Conservation (phyloP, 2,888 invertebrate genomes). For the Dicranocentrus wangi region DNA sequence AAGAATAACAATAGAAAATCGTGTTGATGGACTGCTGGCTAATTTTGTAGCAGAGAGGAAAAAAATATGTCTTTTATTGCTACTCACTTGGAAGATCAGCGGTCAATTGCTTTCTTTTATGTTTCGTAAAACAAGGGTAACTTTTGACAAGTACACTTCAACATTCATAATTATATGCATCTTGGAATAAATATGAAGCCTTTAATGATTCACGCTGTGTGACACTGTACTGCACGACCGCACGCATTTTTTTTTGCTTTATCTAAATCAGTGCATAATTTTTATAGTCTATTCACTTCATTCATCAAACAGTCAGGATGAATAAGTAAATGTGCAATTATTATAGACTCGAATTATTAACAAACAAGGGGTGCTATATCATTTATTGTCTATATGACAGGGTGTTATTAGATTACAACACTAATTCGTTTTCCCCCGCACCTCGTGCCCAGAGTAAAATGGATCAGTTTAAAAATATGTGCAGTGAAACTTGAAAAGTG, state of each 20-base stretch:
- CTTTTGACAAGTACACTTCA: constrained; percentile 4
- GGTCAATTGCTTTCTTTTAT: neutral
- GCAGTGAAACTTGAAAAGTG: neutral
- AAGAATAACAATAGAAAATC: constrained; percentile 33
- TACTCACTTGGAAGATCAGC: neutral
- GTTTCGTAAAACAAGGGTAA: neutral
- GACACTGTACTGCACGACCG: constrained; percentile 7
- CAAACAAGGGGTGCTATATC: neutral
- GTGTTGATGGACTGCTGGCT: constrained; percentile 44
- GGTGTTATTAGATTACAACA: constrained; percentile 29
- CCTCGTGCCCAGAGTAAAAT: neutral
- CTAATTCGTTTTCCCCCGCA: neutral
- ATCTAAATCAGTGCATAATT: constrained; percentile 1
- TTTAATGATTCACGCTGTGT: constrained; percentile 1
- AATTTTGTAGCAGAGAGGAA: constrained; percentile 26
- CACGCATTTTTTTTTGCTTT: too few relatives aligned
- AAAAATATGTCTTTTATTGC: neutral
- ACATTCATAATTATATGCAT: neutral
- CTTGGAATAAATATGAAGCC: neutral
- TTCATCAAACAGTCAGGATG: neutral
- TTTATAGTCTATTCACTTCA: constrained; percentile 2
- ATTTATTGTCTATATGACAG: neutral
- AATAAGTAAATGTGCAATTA: neutral
- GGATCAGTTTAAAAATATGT: neutral
- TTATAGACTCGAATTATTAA: neutral